Base-by-base conservation (phyloP, 2,113 vertebrate species). In the Steatornis caripensis region DNA sequence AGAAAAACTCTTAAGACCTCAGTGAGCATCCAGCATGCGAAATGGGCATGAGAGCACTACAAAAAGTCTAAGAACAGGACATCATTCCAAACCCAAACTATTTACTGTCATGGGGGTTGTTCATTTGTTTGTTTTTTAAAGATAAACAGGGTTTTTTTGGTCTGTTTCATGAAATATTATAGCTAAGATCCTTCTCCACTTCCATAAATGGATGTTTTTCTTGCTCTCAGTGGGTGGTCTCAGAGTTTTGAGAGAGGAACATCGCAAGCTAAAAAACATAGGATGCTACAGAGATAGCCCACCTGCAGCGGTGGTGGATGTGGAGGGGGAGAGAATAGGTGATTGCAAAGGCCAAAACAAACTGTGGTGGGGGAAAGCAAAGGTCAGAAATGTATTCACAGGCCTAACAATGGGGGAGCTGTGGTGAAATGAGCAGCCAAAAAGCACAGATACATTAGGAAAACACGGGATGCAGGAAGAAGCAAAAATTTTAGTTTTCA, bases 141-240 rank as follows among this genome's bases (percentile, higher is more conserved):
- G 87, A 94, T 89, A 97, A 97, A 95, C 90, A 89, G 30, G 6
- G 0, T 0, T 3, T 23, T 95, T 94, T 89, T 39, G 6, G 29
- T 61, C 89, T 61, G 77, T 97, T 94, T 81, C 81, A 94, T 96
- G 95, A 96, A 96, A 95, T 95, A 95, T 96, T 96, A 93, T 83
- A 97, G 83, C 91, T 79, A 71, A 90, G 94, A 95, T 96, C 94
- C 78, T 89, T 93, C 87, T 96, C 69, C 43, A 26, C 84, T 97
- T 91, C 95, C 97, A 97, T 97, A 98, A 97, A 98, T 96, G 95
- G 97, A 88, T 97, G 92, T 95, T 97, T 97, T 96, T 92, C 95
- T 98, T 96, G 65, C 61, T 96, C 96, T 96, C 90, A 36, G 95
- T 98, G 96, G 97, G 97, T 97, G 97, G 97, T 97, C 97, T 96